These are phyloP conservation scores for Cirrhinus mrigala DNA, from an alignment of 2,797 vertebrate genomes.

Conservation along the genomic window DNA sequence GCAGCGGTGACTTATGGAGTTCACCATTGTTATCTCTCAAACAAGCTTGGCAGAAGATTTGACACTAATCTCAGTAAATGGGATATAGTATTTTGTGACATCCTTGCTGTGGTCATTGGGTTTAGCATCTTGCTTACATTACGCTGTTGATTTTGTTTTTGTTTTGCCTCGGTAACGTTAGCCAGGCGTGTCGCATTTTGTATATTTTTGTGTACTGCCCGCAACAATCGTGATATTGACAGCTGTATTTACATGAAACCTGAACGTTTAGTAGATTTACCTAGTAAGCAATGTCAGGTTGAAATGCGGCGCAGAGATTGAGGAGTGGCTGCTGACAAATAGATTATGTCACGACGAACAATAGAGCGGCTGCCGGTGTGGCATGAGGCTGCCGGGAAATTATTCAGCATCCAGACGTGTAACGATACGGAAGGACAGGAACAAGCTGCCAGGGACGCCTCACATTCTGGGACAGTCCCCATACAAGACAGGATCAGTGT, in stretches of 20 bases:
- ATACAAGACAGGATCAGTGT: slow-evolving; percentile 69
- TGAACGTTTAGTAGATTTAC: slow-evolving; percentile 59
- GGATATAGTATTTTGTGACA: slow-evolving; percentile 64
- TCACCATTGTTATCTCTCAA: slow-evolving; percentile 50
- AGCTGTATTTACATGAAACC: slow-evolving; percentile 62
- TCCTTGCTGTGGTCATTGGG: slow-evolving; percentile 57
- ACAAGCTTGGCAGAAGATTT: slow-evolving; percentile 67
- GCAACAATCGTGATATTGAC: slow-evolving; percentile 61
- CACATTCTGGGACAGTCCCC: slow-evolving; percentile 50
- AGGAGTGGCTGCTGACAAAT: slow-evolving; percentile 68
- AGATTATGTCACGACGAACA: slow-evolving; percentile 66
- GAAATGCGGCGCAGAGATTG: slow-evolving; percentile 55
- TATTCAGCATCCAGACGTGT: slow-evolving; percentile 64
- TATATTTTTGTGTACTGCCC: slow-evolving; percentile 55
- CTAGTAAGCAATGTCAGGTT: slow-evolving; percentile 56
- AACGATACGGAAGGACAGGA: slow-evolving; percentile 59
- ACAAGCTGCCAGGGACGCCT: slow-evolving; percentile 60
- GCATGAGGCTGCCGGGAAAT: slow-evolving; percentile 59
- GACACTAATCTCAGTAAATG: slow-evolving; percentile 75
- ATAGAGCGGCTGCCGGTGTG: slow-evolving; percentile 60
- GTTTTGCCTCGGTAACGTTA: slow-evolving; percentile 35
- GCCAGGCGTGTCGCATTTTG: slow-evolving; percentile 55
- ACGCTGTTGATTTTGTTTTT: slow-evolving; percentile 38
- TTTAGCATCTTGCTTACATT: slow-evolving; percentile 60
- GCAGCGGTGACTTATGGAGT: slow-evolving; percentile 2